Base-by-base conservation (phyloP, 2,888 invertebrate species). In the Erebia aethiops region DNA sequence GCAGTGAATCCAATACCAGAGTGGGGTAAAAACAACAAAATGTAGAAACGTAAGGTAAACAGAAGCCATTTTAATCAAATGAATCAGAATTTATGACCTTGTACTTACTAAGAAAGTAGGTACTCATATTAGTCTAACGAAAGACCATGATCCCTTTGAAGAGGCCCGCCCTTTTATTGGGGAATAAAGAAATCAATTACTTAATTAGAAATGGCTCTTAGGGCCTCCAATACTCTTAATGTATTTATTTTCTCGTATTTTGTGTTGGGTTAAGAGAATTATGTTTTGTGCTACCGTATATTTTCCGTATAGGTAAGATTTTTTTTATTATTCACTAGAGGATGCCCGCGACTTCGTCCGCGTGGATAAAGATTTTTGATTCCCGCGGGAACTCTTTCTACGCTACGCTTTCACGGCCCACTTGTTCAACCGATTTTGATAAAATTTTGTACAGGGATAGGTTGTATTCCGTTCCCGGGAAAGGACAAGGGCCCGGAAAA, bases 131-230 rank as follows among this genome's bases (percentile, higher is more conserved):
- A 69, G 51, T 51, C 62, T 62, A 65, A 64, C 18, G 60, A 54
- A 67, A 13, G 49, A 67, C 57, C 70, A 52, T 68, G 73, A 71
- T 68, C 69, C 69, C 54, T 69, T 73, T 73, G 66, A 71, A 16
- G 11, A 41, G 49, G n/a, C 58, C 14, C 52, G 46, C 60, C 62
- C 69, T 66, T 73, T 63, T 71, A 73, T 69, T 65, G 57, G 41
- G 54, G 67, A 60, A 70, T 66, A 73, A 73, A 71, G 65, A 68
- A 63, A 73, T 43, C 73, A 63, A 71, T 73, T 63, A 63, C 69
- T 71, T 71, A 73, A 71, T 69, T 71, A 69, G 46, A 65, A 65
- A 54, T 56, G 56, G 60, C 62, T 63, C 69, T 71, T 52, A 21
- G 66, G 13, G 5, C 18, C 18, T 21, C 13, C 51, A 66, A 62